Evolutionary conservation across 2,888 invertebrate genomes (phyloP), one percentile per base, ranked within the genome.

Genomic region (Eupeodes latifasciatus): DNA sequence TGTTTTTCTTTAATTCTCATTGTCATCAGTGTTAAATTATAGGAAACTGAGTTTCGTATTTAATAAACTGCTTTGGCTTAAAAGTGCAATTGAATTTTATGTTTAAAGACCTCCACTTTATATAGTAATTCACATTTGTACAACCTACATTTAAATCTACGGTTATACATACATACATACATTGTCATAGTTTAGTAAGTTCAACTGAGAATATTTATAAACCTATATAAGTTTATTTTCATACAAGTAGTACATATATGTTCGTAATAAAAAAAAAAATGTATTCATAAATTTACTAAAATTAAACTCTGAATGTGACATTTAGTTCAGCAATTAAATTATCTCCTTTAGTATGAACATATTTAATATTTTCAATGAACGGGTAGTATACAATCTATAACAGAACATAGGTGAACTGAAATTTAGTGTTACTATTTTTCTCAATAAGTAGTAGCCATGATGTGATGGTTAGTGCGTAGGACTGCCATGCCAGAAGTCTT

Each of bases 261-360:
- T 57, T 5, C 5, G 27, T 5, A 59, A 69, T 47, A 40, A 40
- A 40, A 40, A 40, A 1, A 79, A 74, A 61, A 67, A 78, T 78
- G 27, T 27, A 27, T 27, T 27, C 27, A 80, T 84, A 84, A 69
- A 84, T 80, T 62, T 53, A 49, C 61, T 62, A 75, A 79, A 84
- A 80, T 84, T 79, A 79, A 75, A 84, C 79, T 84, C 55, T 75
- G 79, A 74, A 75, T 55, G 79, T 75, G 74, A 75, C 74, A 55
- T 78, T 74, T 79, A 75, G 62, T 79, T 79, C 61, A 67, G 49
- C 19, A 7, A 27, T 40, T 14, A 81, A 40, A 76, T 81, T 76
- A 76, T 62, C 71, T 77, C 36, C 47, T 61, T 67, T 40, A 5
- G 47, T 49, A 19, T 11, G 44, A 12, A 27, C 27, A 27, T 64